A percentile compares a stretch with the other conserved stretches of the same genome.
Evolutionary conservation across 2,113 vertebrate genomes (phyloP).

Genomic region (Trogon surrucura): DNA sequence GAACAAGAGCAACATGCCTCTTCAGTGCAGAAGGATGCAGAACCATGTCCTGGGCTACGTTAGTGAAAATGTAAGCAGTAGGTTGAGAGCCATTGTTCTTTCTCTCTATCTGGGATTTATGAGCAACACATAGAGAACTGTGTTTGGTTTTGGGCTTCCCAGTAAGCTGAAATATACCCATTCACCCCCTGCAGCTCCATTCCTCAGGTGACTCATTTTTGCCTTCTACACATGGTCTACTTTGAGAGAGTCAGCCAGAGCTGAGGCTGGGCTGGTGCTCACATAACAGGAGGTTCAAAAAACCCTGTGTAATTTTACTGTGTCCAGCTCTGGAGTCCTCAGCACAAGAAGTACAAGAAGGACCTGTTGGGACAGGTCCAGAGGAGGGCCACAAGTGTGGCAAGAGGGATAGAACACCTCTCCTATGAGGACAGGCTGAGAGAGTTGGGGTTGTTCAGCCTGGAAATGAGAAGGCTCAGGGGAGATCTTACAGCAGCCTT

Average conservation of each 20-base stretch:
- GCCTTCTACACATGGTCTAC: background rate
- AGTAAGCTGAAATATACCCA: background rate
- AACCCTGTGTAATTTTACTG: background rate
- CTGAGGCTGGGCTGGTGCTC: background rate
- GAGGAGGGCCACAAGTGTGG: no score
- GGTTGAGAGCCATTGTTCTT: background rate
- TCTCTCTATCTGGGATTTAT: background rate
- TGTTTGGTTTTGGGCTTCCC: background rate
- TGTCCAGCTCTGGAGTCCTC: no score
- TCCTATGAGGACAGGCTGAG: no score
- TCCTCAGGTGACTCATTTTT: background rate
- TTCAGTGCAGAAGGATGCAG: background rate
- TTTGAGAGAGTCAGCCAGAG: background rate
- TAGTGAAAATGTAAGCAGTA: background rate
- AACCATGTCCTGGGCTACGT: background rate
- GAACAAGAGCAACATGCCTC: background rate
- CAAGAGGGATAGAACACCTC: no score
- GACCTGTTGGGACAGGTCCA: no score
- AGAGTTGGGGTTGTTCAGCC: no score
- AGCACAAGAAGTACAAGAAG: no score
- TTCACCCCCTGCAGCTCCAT: background rate
- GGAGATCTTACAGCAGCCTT: no score
- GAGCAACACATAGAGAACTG: background rate
- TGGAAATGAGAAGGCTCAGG: no score
- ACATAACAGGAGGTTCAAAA: background rate